Base-by-base conservation (phyloP, 2,888 invertebrate genomes). In the Melikaiella ostensackeni region DNA sequence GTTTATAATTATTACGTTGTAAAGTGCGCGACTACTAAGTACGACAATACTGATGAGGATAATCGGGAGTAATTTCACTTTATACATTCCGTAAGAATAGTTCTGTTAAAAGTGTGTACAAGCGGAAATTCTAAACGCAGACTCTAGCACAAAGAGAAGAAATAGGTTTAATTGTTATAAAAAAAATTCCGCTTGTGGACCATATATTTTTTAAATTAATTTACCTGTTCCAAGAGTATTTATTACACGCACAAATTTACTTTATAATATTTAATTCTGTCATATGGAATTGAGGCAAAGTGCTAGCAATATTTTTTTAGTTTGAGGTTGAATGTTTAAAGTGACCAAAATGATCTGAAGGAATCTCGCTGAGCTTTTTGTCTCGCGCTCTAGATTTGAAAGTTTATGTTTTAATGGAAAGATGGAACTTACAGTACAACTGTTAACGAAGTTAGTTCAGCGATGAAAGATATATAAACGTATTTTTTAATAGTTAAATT, bases 211-310 rank as follows among this genome's bases (percentile, higher is more conserved):
- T 75, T 19, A 57, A n/a, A 80, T 73, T 66, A 35, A 74, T 78
- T 79, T 80, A 79, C 77, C 77, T 75, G 74, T 80, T 81, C 64
- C 78, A 75, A 82, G 63, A 79, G 75, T 81, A 82, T 78, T 80
- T 81, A 81, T 79, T 78, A 77, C 62, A 79, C 81, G 82, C 82
- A 82, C 82, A 82, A 78, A 76, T 81, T 80, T 77, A 82, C 77
- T 79, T 81, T 66, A 78, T 66, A 80, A 78, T 63, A 74, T 77
- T 79, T 16, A 24, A 24, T 24, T 57, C 24, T 57, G 57, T 24
- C 24, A 57, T 19, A n/a, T 50, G 19, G n/a, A 50, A 50, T 24
- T 24, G 24, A 24, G 57, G 6, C 1, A 70, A 50, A 13, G 46
- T 16, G 27, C 30, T 30, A 46, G 30, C n/a, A 19, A 50, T 30